Evolutionary conservation across 2,888 invertebrate genomes (phyloP).

Genomic region (Patella ulyssiponensis): DNA sequence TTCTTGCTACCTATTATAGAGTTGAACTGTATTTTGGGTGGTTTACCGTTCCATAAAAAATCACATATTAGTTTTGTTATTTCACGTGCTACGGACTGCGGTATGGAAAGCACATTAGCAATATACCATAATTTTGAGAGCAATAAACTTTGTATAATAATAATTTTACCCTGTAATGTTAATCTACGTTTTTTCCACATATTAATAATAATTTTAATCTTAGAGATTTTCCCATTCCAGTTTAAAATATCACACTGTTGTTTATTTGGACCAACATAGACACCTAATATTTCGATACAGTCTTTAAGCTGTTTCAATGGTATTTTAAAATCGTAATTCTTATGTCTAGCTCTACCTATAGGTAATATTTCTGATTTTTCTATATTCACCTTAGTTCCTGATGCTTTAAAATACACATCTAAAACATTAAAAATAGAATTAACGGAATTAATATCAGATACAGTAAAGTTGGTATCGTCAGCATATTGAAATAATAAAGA

Average conservation of each 20-base stretch:
- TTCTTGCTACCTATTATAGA: neutral
- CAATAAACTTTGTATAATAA: neutral
- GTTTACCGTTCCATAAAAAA: neutral
- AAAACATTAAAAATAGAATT: constrained; percentile 1
- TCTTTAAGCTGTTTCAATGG: neutral
- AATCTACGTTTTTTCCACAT: neutral
- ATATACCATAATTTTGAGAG: neutral
- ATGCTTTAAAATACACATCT: neutral
- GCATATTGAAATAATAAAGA: neutral
- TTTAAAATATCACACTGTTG: neutral
- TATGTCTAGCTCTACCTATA: neutral
- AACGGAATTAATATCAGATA: neutral
- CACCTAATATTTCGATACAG: neutral
- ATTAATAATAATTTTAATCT: neutral
- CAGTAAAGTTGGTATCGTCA: constrained; percentile 3
- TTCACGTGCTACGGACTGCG: neutral
- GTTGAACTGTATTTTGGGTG: neutral
- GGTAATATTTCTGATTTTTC: neutral
- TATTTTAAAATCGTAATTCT: neutral
- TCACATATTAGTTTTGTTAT: neutral
- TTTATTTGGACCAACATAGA: neutral
- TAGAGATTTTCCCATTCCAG: neutral
- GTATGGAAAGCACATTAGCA: neutral
- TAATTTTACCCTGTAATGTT: neutral
- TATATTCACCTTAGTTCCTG: neutral